A percentile compares a stretch with the other conserved stretches of the same genome.
Conservation (phyloP, 2,113 vertebrate species). For the Ellobius talpinus region DNA sequence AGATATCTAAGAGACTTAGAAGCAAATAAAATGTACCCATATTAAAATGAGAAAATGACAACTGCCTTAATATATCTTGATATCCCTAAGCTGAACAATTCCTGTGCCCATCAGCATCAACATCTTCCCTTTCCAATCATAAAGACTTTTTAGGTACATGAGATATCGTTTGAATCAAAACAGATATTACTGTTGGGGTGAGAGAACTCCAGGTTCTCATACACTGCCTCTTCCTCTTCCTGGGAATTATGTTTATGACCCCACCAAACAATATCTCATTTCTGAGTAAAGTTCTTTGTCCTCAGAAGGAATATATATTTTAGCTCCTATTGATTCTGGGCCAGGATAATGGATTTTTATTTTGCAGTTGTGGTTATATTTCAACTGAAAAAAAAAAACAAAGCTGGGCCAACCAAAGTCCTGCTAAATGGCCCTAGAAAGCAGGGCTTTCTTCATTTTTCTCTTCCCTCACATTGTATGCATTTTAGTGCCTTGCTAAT, state of each 20-base stretch:
- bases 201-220: not conserved
- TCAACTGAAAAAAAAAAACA: not conserved
- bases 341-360: not conserved
- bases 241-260: not conserved
- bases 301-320: not conserved
- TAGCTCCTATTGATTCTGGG: not conserved
- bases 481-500: conserved; percentile 20
- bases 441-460: not conserved
- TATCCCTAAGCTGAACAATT: not conserved
- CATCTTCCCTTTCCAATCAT: not conserved
- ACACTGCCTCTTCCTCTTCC: not conserved
- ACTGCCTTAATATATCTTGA: not conserved
- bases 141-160: not conserved
- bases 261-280: not conserved
- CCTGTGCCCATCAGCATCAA: not conserved
- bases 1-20: not conserved
- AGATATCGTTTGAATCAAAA: not conserved
- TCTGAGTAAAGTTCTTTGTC: not conserved
- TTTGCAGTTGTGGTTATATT: conserved; percentile 8
- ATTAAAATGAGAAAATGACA: not conserved
- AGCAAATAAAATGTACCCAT: not conserved
- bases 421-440: not conserved
- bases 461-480: not conserved
- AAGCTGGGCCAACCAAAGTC: not conserved
- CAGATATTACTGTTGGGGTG: not conserved